A percentile compares a stretch with the other conserved stretches of the same genome.
Conservation (phyloP, 1,140 invertebrate genomes). For the fruit fly (Drosophila melanogaster) region Release_6_plus_ISO1_MT NT_033777.3:18603001-18603500, state of each 20-base stretch:
- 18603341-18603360: constrained; percentile 83
- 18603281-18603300: constrained; percentile 31
- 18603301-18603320: constrained; percentile 83
- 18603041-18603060: constrained; percentile 29
- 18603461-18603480: constrained; percentile 25
- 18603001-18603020: constrained; percentile 1
- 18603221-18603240: constrained; percentile 59
- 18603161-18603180: constrained; percentile 5
- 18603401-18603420: constrained; percentile 20
- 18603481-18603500: constrained; percentile 37
- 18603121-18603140: constrained; percentile 77
- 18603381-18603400: constrained; percentile 4
- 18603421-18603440: constrained; percentile 38
- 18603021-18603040: constrained; percentile 36
- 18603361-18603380: constrained; percentile 48
- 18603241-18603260: constrained; percentile 73
- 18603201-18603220: constrained; percentile 19
- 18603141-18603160: constrained; percentile 72
- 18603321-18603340: constrained; percentile 83
- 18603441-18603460: constrained; percentile 27
- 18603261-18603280: constrained; percentile 54
- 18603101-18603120: constrained; percentile 82
- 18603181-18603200: constrained; percentile 15
- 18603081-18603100: constrained; percentile 80
- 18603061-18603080: constrained; percentile 57